phyloP scores from a whole-genome alignment of 2,113 vertebrate species.

The Eretmodus cyanostictus region DNA sequence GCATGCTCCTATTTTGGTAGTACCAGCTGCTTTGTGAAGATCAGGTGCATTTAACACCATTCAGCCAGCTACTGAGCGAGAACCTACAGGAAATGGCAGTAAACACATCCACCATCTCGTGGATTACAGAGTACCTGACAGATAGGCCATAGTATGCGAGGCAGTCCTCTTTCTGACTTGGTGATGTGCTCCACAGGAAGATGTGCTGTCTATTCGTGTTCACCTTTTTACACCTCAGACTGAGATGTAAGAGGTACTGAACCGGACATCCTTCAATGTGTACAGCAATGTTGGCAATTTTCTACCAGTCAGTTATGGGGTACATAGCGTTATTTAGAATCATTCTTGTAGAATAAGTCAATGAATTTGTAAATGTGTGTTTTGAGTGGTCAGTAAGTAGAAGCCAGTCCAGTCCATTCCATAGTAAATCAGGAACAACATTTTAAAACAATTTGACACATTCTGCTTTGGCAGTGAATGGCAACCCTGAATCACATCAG shows the following conservation, averaged over 20 bases:
- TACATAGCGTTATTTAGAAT: not conserved
- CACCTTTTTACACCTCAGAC: not conserved
- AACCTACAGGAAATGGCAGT: not conserved
- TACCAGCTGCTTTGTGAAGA: not conserved
- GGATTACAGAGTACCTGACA: not conserved
- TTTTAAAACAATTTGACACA: not conserved
- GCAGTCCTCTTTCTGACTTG: not conserved
- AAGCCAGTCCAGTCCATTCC: not conserved
- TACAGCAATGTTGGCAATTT: not conserved
- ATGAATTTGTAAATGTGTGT: not conserved
- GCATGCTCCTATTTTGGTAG: not conserved
- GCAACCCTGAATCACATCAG: not conserved
- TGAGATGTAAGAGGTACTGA: not conserved
- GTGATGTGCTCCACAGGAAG: not conserved
- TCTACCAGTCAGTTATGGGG: not conserved
- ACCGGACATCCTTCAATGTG: not conserved
- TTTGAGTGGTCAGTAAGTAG: not conserved
- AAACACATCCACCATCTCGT: not conserved
- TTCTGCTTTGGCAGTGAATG: not conserved
- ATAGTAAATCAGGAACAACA: not conserved
- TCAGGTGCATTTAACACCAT: not conserved
- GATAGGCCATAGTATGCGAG: not conserved
- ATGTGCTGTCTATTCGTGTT: not conserved
- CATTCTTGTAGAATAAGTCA: not conserved
- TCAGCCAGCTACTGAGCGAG: not conserved